Base-by-base conservation (phyloP, 2,888 invertebrate species). In the Pherbina coryleti region DNA sequence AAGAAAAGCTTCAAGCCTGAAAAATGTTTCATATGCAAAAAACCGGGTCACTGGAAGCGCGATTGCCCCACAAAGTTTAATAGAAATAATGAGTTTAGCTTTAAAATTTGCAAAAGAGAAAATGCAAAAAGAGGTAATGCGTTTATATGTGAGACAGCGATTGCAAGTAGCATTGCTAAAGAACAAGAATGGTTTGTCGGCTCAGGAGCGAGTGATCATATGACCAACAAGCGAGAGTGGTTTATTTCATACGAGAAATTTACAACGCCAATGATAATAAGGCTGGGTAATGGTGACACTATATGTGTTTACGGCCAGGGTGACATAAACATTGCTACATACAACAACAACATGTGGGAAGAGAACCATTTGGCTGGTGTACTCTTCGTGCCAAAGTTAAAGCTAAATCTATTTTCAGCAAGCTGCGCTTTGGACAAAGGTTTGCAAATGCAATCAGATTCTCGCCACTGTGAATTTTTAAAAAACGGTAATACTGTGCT, bases 11-110 rank as follows among this genome's bases (percentile, higher is more conserved):
- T 22, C 19, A 19, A 34, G 49, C 9, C 69, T 44, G 69, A 70
- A 17, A 75, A 34, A 70, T 83, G 83, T 80, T 83, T 80, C 75
- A 71, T 66, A 44, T 83, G 82, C 71, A 76, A 77, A 14, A 73
- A 74, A 78, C 77, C 51, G n/a, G 80, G 82, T 11, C 83, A 83
- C 76, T 79, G 79, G 78, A 81, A 83, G 70, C 77, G 66, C 37
- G 77, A 81, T 72, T 82, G 80, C 79, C 77, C 79, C 17, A 69
- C 22, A 49, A 44, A 69, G 44, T 8, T 37, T 37, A 37, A 37
- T 37, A 8, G 37, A 37, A 37, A 37, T 37, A 37, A 37, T 37
- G 37, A 37, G 37, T 8, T 8, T 7, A 37, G 37, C 8, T 37
- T 37, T 37, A 37, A 37, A 37, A 37, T 31, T 31, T 77, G 70